phyloP scores from a whole-genome alignment of 2,888 invertebrate species.

The Cephalotes varians region DNA sequence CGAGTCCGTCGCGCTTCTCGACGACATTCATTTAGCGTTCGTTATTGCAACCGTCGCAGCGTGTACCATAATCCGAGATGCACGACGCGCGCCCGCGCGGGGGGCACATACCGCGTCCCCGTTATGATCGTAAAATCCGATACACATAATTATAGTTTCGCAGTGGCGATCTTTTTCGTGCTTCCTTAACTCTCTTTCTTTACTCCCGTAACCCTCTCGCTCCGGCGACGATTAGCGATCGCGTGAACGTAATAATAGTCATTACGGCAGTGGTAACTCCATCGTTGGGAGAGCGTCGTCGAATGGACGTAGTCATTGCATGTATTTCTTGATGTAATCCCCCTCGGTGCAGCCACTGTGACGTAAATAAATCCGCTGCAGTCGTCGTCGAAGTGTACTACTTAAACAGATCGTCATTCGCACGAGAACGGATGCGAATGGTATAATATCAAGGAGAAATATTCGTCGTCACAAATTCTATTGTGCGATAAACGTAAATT shows the following conservation, averaged over 20 bases:
- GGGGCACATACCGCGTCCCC: neutral
- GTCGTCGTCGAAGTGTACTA: neutral
- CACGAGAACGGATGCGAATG: constrained; percentile 12
- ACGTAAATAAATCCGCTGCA: constrained; percentile 35
- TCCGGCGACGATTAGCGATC: constrained; percentile 40
- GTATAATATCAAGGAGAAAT: neutral
- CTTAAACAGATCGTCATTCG: constrained; percentile 28
- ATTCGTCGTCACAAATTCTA: neutral
- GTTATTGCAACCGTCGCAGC: constrained; percentile 22
- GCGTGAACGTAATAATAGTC: constrained; percentile 58
- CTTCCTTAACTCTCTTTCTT: constrained; percentile 27
- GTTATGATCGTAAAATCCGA: constrained; percentile 44
- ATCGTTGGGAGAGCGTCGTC: constrained; percentile 42
- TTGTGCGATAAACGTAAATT: neutral
- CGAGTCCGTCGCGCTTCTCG: neutral
- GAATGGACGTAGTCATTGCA: constrained; percentile 40
- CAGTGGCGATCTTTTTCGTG: constrained; percentile 46
- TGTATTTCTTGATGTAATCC: constrained; percentile 51
- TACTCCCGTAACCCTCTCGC: constrained; percentile 42
- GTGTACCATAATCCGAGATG: constrained; percentile 14
- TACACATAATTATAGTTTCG: constrained; percentile 41
- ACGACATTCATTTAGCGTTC: constrained; percentile 27
- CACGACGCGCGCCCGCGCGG: constrained; percentile 5
- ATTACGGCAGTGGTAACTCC: constrained; percentile 50
- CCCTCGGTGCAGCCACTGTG: constrained; percentile 42